Evolutionary conservation across 2,113 vertebrate genomes (phyloP).

Genomic region (Sorex fumeus): DNA sequence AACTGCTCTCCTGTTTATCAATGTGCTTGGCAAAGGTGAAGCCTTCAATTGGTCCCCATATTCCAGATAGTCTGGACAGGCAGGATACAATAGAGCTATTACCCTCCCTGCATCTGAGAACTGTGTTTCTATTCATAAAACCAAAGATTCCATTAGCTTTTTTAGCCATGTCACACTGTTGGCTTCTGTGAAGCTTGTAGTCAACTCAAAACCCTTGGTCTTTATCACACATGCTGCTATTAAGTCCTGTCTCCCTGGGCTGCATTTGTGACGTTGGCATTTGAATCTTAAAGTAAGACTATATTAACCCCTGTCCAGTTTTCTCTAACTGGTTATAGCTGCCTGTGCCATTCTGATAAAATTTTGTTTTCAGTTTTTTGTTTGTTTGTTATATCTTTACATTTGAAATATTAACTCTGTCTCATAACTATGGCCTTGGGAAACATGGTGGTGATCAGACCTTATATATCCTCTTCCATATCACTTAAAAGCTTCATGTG

Average conservation of each 20-base stretch:
- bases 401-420: slow-evolving; percentile 36
- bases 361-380: not conserved
- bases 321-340: slow-evolving; percentile 18
- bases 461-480: not conserved
- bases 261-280: slow-evolving; percentile 52
- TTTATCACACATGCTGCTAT: slow-evolving; percentile 49
- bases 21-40: slow-evolving; percentile 61
- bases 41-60: not conserved
- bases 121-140: slow-evolving; percentile 71
- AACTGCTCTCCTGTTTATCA: slow-evolving; percentile 62
- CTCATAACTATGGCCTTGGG: slow-evolving; percentile 8
- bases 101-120: slow-evolving; percentile 64
- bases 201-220: slow-evolving; percentile 61
- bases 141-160: slow-evolving; percentile 68
- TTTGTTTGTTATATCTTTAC: slow-evolving; percentile 22
- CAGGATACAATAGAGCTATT: slow-evolving; percentile 66
- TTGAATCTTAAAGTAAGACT: slow-evolving; percentile 65
- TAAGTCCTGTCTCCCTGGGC: slow-evolving; percentile 54
- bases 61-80: slow-evolving; percentile 61
- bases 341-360: slow-evolving; percentile 5
- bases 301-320: not conserved
- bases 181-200: slow-evolving; percentile 72
- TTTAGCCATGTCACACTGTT: slow-evolving; percentile 66
- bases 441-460: not conserved
- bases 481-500: not conserved